Base-by-base conservation (phyloP, 1,140 invertebrate species). In the Drosophila lacertosa region DNA sequence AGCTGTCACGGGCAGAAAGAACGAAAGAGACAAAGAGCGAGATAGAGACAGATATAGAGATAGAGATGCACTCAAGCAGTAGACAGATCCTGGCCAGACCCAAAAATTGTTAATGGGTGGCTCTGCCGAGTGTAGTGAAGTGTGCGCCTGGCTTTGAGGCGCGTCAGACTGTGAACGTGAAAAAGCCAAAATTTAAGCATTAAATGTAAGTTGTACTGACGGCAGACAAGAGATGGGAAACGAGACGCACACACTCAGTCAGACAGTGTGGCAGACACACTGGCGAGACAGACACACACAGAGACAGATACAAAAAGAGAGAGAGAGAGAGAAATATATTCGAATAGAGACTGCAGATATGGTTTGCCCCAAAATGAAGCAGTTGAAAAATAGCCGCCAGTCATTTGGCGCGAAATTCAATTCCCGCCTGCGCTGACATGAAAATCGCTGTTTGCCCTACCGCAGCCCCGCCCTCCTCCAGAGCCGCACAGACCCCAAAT, bases 371-470 rank as follows among this genome's bases (percentile, higher is more conserved):
- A 72, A 84, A 73, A 84, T 65, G 73, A 79, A 77, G 65, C 74
- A 71, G 77, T 74, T 86, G 81, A 86, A 86, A 86, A 81, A 86
- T 75, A 68, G 82, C 82, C 82, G 66, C 66, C 74, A 86, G 82
- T 75, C 77, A 82, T 88, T 86, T 86, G 82, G 82, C 82, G 82
- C 82, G 82, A 86, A 86, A 86, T 86, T 86, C 82, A 86, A 88
- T 86, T 86, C 82, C 82, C 81, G 81, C 77, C 74, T 88, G 77
- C 81, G 82, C 76, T 86, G 82, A 86, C 77, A 82, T 88, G 77
- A 73, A 79, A 84, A 74, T 70, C 77, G 24, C 55, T 42, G 47
- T 42, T 37, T 53, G 35, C 26, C n/a, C 53, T 48, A 16, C 58
- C 45, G n/a, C 29, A 6, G 13, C 32, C 40, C 0, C n/a, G n/a